A percentile compares a stretch with the other conserved stretches of the same genome.
These are phyloP conservation scores for Polietes domitor DNA, from an alignment of 2,888 invertebrate species.

Conservation along the genomic window DNA sequence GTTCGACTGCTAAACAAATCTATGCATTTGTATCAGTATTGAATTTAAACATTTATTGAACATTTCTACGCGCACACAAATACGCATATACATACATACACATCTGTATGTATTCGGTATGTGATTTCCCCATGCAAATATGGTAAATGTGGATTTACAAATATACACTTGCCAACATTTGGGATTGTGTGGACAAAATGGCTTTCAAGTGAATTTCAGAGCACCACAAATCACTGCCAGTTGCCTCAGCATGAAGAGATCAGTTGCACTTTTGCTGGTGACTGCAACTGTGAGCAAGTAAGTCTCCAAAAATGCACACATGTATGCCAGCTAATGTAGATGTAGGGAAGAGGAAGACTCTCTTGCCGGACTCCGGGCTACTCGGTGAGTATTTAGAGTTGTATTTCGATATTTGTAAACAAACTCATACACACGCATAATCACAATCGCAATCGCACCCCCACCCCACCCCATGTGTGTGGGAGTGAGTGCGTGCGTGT, in stretches of 20 bases:
- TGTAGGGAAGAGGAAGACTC: too few relatives aligned
- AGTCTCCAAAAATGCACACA: too few relatives aligned
- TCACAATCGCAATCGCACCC: background rate
- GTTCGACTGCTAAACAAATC: constrained; percentile 39
- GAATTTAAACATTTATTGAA: constrained; percentile 28
- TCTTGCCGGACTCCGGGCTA: too few relatives aligned
- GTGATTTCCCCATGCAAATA: background rate
- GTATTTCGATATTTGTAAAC: constrained; percentile 16
- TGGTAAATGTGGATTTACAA: background rate
- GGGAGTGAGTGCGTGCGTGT: too few relatives aligned
- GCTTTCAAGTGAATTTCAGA: background rate
- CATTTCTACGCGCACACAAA: background rate
- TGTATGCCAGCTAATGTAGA: too few relatives aligned
- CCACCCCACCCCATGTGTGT: too few relatives aligned
- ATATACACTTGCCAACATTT: background rate
- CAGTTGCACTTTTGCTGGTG: background rate
- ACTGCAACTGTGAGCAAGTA: background rate
- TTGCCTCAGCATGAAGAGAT: background rate
- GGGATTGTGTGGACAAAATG: background rate
- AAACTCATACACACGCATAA: background rate
- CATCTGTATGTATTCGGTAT: background rate
- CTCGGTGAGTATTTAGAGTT: background rate
- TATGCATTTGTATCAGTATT: constrained; percentile 34
- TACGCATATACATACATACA: background rate
- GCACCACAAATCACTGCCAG: background rate